Evolutionary conservation across 1,140 invertebrate genomes (phyloP).

Genomic region (Brachystomella parvula): DNA sequence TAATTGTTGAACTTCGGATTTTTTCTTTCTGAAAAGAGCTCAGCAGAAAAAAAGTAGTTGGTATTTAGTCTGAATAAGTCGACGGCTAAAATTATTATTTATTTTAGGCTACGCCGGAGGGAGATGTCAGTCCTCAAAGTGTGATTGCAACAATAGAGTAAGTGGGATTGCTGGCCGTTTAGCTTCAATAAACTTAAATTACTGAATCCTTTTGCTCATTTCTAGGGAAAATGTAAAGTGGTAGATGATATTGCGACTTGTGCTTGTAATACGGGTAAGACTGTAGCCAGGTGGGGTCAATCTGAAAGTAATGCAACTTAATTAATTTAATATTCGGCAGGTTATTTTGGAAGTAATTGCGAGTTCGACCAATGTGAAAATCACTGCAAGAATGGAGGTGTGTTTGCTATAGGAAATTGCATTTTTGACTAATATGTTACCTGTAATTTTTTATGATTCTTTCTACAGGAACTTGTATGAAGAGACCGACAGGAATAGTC

Average conservation of each 20-base stretch:
- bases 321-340: conserved; percentile 9
- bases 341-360: conserved; percentile 43
- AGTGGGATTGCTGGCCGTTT: background rate
- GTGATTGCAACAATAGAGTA: conserved; percentile 42
- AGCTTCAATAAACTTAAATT: conserved; percentile 2
- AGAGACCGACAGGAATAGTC: conserved; percentile 32
- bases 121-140: conserved; percentile 44
- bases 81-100: no score
- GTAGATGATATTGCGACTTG: conserved; percentile 39
- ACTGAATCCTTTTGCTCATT: conserved; percentile 11
- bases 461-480: conserved; percentile 36
- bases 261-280: conserved; percentile 40
- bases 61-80: no score
- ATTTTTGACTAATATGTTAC: background rate
- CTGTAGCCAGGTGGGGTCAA: background rate
- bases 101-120: conserved; percentile 44
- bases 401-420: background rate
- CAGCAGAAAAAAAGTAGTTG: no score
- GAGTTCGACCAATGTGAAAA: conserved; percentile 44
- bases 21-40: no score
- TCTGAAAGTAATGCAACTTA: no score
- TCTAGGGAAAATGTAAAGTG: conserved; percentile 33
- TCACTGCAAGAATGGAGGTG: conserved; percentile 42
- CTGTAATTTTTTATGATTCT: background rate
- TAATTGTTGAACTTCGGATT: no score